Percentiles rank a stretch among this genome's conserved stretches.
Evolutionary conservation across 2,113 vertebrate species (phyloP).

Genomic region (Hystrix brachyura): DNA sequence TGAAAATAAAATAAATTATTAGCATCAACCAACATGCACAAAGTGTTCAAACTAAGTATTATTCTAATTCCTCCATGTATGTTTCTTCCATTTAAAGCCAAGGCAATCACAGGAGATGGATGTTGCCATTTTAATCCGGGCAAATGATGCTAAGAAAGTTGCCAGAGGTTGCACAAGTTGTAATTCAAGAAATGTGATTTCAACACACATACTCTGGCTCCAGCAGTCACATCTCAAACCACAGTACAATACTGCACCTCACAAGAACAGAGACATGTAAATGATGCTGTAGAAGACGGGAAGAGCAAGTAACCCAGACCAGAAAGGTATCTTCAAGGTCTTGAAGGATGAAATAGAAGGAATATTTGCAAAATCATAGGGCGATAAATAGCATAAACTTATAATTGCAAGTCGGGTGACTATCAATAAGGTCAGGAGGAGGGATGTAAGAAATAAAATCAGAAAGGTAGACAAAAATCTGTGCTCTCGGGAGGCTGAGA

Average conservation of each 20-base stretch:
- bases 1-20: conserved; percentile 63
- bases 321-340: neutral
- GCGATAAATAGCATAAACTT: neutral
- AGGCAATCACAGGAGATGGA: neutral
- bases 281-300: neutral
- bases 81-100: conserved; percentile 11
- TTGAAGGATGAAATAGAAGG: conserved; percentile 14
- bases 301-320: neutral
- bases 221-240: neutral
- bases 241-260: neutral
- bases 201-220: neutral
- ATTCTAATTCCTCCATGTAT: conserved; percentile 1
- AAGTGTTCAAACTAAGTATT: neutral
- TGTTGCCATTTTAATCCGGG: neutral
- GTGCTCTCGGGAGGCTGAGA: neutral
- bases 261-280: neutral
- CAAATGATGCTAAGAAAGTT: conserved; percentile 39
- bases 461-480: conserved; percentile 11
- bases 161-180: neutral
- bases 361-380: conserved; percentile 17
- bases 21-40: neutral
- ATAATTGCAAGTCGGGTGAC: neutral
- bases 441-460: neutral
- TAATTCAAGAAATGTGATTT: neutral
- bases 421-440: neutral